Conservation (phyloP, 35 echinoderm and acorn worm species). For the Apostichopus japonicus region DNA sequence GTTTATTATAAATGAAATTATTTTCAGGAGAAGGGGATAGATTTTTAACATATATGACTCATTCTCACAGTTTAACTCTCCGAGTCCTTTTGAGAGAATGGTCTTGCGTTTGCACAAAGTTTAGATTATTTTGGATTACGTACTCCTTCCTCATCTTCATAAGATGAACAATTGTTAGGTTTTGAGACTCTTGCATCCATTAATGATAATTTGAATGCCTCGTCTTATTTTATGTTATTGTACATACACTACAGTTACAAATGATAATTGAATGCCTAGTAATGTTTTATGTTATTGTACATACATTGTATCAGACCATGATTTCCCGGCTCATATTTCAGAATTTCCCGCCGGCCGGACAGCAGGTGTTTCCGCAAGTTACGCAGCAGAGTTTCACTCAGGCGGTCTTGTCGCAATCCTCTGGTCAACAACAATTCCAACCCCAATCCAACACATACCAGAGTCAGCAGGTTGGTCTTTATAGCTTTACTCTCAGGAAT, state of each 20-base stretch:
- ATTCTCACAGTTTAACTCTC: too few species aligned
- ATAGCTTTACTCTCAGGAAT: not conserved
- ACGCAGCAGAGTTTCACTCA: constrained; percentile 23
- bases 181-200: not conserved
- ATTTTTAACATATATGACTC: too few species aligned
- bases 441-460: constrained; percentile 16
- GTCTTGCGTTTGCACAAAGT: too few species aligned
- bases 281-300: not conserved
- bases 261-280: not conserved
- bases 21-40: too few species aligned
- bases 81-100: too few species aligned
- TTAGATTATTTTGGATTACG: too few species aligned
- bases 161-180: not conserved
- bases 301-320: not conserved
- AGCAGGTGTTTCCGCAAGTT: constrained; percentile 44
- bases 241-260: not conserved
- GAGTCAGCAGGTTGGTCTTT: constrained; percentile 48
- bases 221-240: not conserved
- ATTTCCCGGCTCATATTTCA: not conserved
- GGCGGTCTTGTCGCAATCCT: not conserved
- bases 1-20: too few species aligned
- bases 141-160: not conserved
- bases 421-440: constrained; percentile 30
- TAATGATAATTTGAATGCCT: not conserved
- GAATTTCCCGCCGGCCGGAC: constrained; percentile 13